These are phyloP conservation scores for Leptinotarsa rubiginosa DNA, from an alignment of 2,888 invertebrate species.

Conservation along the genomic window DNA sequence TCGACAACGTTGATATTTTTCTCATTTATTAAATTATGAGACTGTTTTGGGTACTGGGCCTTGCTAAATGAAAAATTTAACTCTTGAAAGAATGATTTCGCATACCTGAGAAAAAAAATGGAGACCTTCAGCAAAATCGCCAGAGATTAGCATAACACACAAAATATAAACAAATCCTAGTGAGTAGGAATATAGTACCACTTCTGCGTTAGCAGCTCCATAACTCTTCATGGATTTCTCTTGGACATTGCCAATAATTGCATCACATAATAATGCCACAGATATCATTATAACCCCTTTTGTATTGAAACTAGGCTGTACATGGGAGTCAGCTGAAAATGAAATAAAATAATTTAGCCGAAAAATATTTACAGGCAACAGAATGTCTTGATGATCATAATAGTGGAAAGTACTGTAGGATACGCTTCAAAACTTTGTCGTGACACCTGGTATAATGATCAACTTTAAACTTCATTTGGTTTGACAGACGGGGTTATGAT, in stretches of 20 bases:
- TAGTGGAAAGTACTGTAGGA: no score
- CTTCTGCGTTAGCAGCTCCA: constrained; percentile 88
- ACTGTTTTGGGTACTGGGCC: no score
- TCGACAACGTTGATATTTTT: no score
- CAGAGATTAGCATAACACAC: constrained; percentile 77
- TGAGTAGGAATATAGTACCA: constrained; percentile 92
- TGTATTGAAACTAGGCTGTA: constrained; percentile 79
- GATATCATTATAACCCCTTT: constrained; percentile 82
- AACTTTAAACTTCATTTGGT: no score
- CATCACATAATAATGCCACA: constrained; percentile 91
- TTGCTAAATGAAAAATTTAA: no score
- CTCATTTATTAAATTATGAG: no score
- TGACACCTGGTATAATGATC: no score
- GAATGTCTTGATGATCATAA: no score
- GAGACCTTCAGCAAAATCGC: constrained; percentile 81
- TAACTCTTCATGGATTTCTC: constrained; percentile 92
- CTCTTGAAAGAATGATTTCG: background rate
- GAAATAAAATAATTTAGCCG: background rate
- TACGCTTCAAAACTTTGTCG: no score
- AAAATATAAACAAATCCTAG: constrained; percentile 88
- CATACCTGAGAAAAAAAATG: constrained; percentile 80
- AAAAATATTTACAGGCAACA: no score
- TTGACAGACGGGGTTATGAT: no score
- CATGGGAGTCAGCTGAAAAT: constrained; percentile 77
- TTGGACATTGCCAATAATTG: constrained; percentile 96